Percentiles rank a stretch among this genome's conserved stretches.
These are phyloP conservation scores for Nezara viridula DNA, from an alignment of 2,888 invertebrate genomes.

Conservation along the genomic window DNA sequence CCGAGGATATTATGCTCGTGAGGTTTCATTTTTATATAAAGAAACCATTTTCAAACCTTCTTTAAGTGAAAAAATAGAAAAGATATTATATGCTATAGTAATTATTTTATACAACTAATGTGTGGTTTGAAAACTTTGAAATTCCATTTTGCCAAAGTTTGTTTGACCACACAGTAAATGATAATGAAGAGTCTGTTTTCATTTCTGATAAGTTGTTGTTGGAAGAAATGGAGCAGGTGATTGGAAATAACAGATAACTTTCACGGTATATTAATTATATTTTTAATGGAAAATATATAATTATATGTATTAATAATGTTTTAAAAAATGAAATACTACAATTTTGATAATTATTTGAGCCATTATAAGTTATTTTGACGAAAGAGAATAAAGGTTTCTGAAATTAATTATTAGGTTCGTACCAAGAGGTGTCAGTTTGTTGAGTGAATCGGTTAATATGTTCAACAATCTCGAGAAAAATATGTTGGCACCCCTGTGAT, in stretches of 20 bases:
- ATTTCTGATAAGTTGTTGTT: background rate
- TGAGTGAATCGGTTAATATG: background rate
- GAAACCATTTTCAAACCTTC: too few relatives aligned
- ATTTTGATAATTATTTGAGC: background rate
- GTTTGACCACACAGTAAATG: background rate
- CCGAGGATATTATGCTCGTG: background rate
- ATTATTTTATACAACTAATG: background rate
- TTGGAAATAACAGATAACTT: background rate
- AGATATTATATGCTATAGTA: background rate
- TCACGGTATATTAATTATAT: too few relatives aligned
- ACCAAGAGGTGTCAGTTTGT: background rate
- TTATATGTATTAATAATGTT: too few relatives aligned
- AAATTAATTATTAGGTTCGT: background rate
- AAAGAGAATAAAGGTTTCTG: background rate
- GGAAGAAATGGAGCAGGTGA: background rate
- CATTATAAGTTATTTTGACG: background rate
- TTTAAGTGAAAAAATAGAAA: background rate
- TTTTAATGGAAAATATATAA: too few relatives aligned
- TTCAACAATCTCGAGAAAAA: too few relatives aligned
- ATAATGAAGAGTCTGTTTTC: background rate
- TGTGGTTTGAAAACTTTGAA: conserved; percentile 31
- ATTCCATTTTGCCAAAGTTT: background rate
- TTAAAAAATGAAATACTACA: background rate
- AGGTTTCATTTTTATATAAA: background rate
- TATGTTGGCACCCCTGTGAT: too few relatives aligned